Base-by-base conservation (phyloP, 2,113 vertebrate species). In the Hemichromis elongatus region DNA sequence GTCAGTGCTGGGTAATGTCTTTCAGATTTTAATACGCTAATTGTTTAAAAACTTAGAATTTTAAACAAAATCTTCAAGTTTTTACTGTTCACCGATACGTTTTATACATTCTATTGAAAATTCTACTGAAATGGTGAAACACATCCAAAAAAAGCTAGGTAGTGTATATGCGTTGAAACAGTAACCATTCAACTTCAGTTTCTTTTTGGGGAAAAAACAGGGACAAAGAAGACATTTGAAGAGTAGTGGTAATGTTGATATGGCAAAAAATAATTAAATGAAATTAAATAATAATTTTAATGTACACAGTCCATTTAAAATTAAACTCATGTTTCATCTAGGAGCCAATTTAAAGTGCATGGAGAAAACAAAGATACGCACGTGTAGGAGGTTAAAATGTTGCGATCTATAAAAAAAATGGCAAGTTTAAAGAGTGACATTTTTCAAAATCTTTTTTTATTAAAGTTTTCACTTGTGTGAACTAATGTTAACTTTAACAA, bases 341-440 rank as follows among this genome's bases (percentile, higher is more conserved):
- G 18, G 66, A 6, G 45, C 66, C 24, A 70, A 3, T 70, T 10
- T 0, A 6, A 59, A 16, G 14, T 30, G 8, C 18, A 28, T 18
- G 16, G 11, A 40, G 35, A 40, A 40, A 66, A 66, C 61, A 37
- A 21, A 66, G 61, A 40, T 66, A 14, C 19, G 8, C 61, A 40
- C 7, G 40, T 66, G 19, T 3, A 40, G 21, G 61, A 0, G 0
- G 61, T 66, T 19, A 21, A 40, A 66, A 40, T 66, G 19, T 13
- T 61, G 9, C 11, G 18, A 61, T 61, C n/a, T 35, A 35, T n/a
- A 35, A 61, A 61, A 61, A 61, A 33, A 61, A 7, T 61, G 57
- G 57, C 3, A 19, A n/a, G 6, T 61, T 61, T 35, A 35, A n/a
- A n/a, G n/a, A n/a, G n/a, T n/a, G n/a, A n/a, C n/a, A n/a, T n/a